A percentile compares a stretch with the other conserved stretches of the same genome.
These are phyloP conservation scores for Tapera naevia DNA, from an alignment of 2,797 vertebrate genomes.

Conservation along the genomic window DNA sequence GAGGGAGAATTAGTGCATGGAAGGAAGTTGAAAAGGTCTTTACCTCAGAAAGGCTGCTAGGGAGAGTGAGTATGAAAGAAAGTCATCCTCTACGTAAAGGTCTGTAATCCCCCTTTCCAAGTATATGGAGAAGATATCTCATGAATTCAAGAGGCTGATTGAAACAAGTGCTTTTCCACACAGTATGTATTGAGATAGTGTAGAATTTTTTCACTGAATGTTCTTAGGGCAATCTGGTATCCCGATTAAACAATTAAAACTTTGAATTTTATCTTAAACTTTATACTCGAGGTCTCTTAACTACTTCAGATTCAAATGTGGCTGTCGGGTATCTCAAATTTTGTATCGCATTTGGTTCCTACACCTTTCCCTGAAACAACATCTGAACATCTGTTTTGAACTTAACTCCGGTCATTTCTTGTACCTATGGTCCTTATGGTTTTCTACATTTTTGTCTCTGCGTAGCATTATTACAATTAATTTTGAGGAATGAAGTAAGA, in stretches of 20 bases:
- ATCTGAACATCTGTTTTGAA: neutral
- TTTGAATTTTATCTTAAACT: neutral
- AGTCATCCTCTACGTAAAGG: neutral
- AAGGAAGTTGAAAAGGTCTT: neutral
- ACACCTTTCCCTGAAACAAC: neutral
- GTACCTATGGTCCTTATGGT: fast-evolving
- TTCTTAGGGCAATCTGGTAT: neutral
- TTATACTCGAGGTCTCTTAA: neutral
- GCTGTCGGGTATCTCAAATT: neutral
- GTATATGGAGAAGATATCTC: neutral
- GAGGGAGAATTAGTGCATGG: neutral
- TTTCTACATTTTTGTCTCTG: neutral
- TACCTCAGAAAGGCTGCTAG: neutral
- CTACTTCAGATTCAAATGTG: neutral
- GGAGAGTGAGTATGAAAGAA: neutral
- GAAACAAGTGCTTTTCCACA: neutral
- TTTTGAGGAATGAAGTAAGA: neutral
- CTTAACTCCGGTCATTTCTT: fast-evolving
- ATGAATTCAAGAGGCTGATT: neutral
- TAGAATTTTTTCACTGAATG: neutral
- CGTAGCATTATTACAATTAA: neutral
- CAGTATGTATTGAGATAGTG: neutral
- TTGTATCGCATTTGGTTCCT: neutral
- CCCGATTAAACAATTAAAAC: neutral
- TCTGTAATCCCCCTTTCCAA: neutral